These are phyloP conservation scores for Zaprionus vittiger DNA, from an alignment of 1,140 invertebrate species.

Conservation along the genomic window DNA sequence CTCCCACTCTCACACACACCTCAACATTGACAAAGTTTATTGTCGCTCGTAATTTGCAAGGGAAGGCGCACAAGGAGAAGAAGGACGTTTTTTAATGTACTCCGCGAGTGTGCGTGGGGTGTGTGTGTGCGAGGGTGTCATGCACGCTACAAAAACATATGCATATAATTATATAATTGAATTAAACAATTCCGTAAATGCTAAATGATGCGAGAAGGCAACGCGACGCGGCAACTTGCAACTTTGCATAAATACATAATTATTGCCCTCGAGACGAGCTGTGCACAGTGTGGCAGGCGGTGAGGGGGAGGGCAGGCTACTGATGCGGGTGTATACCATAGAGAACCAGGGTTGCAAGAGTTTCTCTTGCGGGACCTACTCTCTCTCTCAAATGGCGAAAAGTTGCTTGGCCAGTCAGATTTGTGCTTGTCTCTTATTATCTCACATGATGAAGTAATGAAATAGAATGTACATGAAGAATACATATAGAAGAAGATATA, in stretches of 20 bases:
- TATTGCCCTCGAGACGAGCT: slow-evolving; percentile 38
- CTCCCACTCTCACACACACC: slow-evolving; percentile 10
- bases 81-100: slow-evolving; percentile 59
- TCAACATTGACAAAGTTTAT: slow-evolving; percentile 64
- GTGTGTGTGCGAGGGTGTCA: slow-evolving; percentile 63
- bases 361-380: background rate
- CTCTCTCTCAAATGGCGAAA: background rate
- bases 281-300: too few relatives aligned
- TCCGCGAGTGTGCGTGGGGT: slow-evolving; percentile 18
- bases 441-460: too few relatives aligned
- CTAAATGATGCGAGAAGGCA: slow-evolving; percentile 76
- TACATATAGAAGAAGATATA: background rate
- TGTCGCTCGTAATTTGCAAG: slow-evolving; percentile 61
- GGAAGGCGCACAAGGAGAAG: slow-evolving; percentile 20
- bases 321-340: background rate
- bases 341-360: background rate
- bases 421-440: background rate
- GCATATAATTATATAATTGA: slow-evolving; percentile 74
- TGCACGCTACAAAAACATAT: slow-evolving; percentile 55
- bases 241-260: slow-evolving; percentile 78
- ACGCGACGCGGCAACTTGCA: slow-evolving; percentile 38
- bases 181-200: slow-evolving; percentile 82
- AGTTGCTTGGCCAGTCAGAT: background rate
- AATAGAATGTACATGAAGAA: background rate
- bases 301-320: background rate